phyloP scores from a whole-genome alignment of 2,113 vertebrate genomes.

The Illadopsis cleaveri region DNA sequence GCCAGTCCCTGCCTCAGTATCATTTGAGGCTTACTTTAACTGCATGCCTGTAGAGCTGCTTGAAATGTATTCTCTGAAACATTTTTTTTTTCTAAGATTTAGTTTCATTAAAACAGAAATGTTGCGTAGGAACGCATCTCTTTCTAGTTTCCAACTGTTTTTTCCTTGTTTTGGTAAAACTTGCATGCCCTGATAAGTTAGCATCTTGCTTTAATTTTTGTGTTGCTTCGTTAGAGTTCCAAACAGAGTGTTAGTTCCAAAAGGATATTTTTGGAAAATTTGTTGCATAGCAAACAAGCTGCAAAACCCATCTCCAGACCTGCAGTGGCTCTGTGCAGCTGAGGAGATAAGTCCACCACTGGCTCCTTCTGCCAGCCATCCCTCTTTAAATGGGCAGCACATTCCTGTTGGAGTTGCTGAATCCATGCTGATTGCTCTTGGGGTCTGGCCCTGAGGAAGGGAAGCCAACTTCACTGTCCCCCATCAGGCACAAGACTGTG shows the following conservation, averaged over 20 bases:
- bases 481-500: accelerated
- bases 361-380: background rate
- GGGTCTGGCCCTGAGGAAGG: background rate
- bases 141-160: background rate
- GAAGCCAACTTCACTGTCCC: background rate
- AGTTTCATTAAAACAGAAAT: background rate
- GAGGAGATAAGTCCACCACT: background rate
- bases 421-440: background rate
- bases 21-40: background rate
- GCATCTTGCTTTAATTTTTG: background rate
- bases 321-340: too few species aligned
- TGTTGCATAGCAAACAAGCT: background rate
- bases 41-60: background rate
- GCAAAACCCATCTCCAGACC: background rate
- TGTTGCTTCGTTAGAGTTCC: background rate
- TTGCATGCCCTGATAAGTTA: background rate
- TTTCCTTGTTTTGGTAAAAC: background rate
- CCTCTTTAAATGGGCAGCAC: background rate
- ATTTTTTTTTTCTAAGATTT: background rate
- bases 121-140: accelerated
- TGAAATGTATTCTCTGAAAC: background rate
- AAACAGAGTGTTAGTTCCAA: background rate
- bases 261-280: background rate
- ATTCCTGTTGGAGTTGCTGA: background rate
- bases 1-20: background rate